These are phyloP conservation scores for Drosophila lowei DNA, from an alignment of 1,140 invertebrate genomes.

Conservation along the genomic window DNA sequence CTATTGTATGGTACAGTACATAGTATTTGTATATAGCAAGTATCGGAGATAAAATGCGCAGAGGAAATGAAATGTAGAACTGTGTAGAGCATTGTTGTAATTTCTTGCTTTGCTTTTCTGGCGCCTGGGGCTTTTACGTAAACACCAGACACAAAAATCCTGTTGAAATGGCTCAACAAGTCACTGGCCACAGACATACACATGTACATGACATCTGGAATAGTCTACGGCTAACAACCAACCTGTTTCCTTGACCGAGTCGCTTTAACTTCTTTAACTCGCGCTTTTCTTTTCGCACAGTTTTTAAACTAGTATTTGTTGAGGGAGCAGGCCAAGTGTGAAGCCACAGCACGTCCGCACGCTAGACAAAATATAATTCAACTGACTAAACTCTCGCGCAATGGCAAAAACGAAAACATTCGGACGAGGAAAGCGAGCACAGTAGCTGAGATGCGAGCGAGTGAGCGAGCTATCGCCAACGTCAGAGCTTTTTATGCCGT, in stretches of 20 bases:
- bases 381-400: slow-evolving; percentile 41
- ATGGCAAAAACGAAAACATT: slow-evolving; percentile 65
- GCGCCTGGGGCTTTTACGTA: slow-evolving; percentile 47
- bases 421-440: slow-evolving; percentile 13
- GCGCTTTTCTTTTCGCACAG: slow-evolving; percentile 48
- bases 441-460: too few relatives aligned
- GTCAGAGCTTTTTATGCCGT: slow-evolving; percentile 41
- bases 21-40: not conserved
- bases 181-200: not conserved
- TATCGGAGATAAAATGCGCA: not conserved
- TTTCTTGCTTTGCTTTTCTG: slow-evolving; percentile 10
- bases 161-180: slow-evolving; percentile 39
- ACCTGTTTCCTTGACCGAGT: slow-evolving; percentile 62
- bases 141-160: slow-evolving; percentile 53
- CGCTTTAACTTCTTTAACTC: slow-evolving; percentile 41
- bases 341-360: slow-evolving; percentile 50
- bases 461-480: not conserved
- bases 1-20: too few relatives aligned
- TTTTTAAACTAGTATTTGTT: slow-evolving; percentile 2
- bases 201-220: too few relatives aligned
- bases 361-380: slow-evolving; percentile 43
- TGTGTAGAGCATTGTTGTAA: not conserved
- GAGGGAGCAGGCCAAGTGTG: not conserved
- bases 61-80: slow-evolving; percentile 17
- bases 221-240: slow-evolving; percentile 33